Evolutionary conservation across 2,888 invertebrate genomes (phyloP).

Genomic region (Volucella zonaria): DNA sequence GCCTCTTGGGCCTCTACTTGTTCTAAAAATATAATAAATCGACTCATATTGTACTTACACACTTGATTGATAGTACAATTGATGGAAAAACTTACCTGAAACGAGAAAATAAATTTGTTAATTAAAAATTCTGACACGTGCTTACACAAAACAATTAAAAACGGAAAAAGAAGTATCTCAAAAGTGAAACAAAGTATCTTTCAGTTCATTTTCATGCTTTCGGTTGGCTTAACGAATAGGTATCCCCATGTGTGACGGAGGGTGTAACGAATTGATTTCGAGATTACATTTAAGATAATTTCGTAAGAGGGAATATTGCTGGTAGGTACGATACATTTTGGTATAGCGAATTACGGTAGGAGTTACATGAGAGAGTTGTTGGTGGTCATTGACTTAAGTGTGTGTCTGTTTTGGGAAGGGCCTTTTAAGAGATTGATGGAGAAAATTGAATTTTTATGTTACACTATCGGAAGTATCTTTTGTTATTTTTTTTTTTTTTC

Average conservation of each 20-base stretch:
- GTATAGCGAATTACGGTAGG: constrained; percentile 5
- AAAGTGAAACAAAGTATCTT: constrained; percentile 3
- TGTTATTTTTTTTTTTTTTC: too few species aligned
- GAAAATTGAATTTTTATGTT: neutral
- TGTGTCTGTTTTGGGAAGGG: neutral
- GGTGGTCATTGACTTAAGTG: constrained; percentile 19
- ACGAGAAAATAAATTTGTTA: constrained; percentile 38
- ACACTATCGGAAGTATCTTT: too few species aligned
- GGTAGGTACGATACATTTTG: too few species aligned
- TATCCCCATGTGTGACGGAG: neutral
- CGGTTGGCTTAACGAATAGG: neutral
- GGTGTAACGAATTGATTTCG: constrained; percentile 18
- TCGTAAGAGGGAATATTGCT: neutral
- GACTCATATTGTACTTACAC: constrained; percentile 53
- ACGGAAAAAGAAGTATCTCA: neutral
- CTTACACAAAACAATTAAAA: constrained; percentile 1
- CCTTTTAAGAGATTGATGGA: neutral
- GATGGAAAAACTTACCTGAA: constrained; percentile 61
- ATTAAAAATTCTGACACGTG: constrained; percentile 27
- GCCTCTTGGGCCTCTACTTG: constrained; percentile 8
- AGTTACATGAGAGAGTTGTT: neutral
- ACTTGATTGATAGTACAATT: neutral
- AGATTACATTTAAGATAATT: neutral
- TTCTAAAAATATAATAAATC: constrained; percentile 21
- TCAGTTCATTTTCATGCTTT: constrained; percentile 11